Base-by-base conservation (phyloP, 2,113 vertebrate genomes). In the Geothlypis trichas region DNA sequence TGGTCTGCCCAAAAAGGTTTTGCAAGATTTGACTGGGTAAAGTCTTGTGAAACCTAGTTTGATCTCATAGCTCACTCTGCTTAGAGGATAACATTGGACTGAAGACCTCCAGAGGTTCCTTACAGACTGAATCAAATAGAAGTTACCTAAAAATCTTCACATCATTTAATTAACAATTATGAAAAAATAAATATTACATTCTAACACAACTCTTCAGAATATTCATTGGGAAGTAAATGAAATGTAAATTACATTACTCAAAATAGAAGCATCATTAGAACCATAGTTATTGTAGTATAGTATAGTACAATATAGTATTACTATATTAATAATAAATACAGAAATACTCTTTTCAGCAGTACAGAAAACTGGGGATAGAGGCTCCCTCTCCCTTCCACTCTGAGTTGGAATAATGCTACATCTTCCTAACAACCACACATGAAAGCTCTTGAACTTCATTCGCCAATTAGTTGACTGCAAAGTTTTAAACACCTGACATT, bases 391-490 rank as follows among this genome's bases (percentile, higher is more conserved):
- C 41, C 49, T 78, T 18, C 35, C 21, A 37, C 27, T 51, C 37
- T 57, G 55, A 83, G 51, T 0, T 96, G 87, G 84, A 98, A 95
- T 81, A 96, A 84, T 95, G 91, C 72, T 89, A 92, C 89, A 89
- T 94, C 90, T 85, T 96, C 92, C 93, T 96, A 97, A 97, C 89
- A 97, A 95, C 84, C 93, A 97, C 68, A 96, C 66, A 94, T 81
- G 89, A 97, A 98, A 98, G 26, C 74, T 97, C 90, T 95, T 97
- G 87, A 97, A 97, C 84, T 69, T 94, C 97, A 95, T 91, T 96
- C 83, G 80, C 91, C 75, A 85, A 30, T 96, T 97, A 98, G 96
- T 88, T 92, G 93, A 93, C 87, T 97, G 84, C 92, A 93, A 97
- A 95, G 82, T 93, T 97, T 97, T 95, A 97, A 97, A 88, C 69